Conservation (phyloP, 2,797 vertebrate genomes). For the Cottoperca gobio region DNA sequence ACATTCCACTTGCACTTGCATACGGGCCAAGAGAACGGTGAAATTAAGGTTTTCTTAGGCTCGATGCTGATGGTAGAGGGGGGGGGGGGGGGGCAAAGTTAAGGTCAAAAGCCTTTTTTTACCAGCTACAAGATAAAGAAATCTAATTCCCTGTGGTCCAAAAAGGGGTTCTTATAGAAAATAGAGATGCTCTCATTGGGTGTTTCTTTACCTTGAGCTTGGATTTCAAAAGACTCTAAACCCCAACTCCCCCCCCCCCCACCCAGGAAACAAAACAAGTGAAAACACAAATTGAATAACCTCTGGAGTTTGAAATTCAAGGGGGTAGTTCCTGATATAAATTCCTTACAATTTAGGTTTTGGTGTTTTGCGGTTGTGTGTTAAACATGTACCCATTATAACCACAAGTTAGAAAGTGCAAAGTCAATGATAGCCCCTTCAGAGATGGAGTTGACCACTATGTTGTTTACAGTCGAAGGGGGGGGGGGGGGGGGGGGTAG, state of each 20-base stretch:
- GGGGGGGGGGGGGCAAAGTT: constrained; percentile 44
- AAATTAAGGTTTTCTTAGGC: constrained; percentile 48
- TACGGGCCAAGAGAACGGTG: constrained; percentile 46
- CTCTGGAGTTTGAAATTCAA: constrained; percentile 43
- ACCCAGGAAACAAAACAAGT: constrained; percentile 39
- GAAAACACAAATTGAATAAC: constrained; percentile 38
- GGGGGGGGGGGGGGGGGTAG: constrained; percentile 29
- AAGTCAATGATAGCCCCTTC: constrained; percentile 79
- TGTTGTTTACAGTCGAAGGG: constrained; percentile 60
- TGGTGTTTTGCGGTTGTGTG: constrained; percentile 61
- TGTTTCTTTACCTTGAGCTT: constrained; percentile 68
- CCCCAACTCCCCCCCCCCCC: constrained; percentile 61
- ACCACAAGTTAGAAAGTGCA: constrained; percentile 86
- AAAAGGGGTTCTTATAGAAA: constrained; percentile 68
- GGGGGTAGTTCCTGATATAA: constrained; percentile 56
- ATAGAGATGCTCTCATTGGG: constrained; percentile 70
- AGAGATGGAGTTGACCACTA: constrained; percentile 62
- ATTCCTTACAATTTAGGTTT: constrained; percentile 65
- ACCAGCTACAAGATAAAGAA: constrained; percentile 65
- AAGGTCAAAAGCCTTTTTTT: constrained; percentile 34
- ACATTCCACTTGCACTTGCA: constrained; percentile 68
- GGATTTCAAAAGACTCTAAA: constrained; percentile 37
- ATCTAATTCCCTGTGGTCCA: constrained; percentile 77
- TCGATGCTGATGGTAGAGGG: constrained; percentile 26
- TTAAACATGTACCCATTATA: constrained; percentile 79